Base-by-base conservation (phyloP, 1,140 invertebrate species). In the Pogonus chalceus region DNA sequence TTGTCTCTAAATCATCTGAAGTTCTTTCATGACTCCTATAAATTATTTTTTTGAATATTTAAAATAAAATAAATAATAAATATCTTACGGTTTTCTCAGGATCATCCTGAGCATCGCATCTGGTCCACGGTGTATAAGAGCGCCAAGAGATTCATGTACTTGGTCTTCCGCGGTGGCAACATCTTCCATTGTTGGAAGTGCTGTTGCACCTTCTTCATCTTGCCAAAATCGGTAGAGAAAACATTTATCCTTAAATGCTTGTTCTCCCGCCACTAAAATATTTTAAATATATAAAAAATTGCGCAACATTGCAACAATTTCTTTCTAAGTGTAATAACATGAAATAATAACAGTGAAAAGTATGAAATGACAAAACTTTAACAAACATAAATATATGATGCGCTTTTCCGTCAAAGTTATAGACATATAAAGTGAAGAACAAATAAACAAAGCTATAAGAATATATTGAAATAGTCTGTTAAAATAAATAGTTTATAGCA, bases 201-300 rank as follows among this genome's bases (percentile, higher is more conserved):
- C 59, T 2, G 67, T 69, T 1, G 69, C 69, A 23, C 76, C 77
- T 53, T 78, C 76, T 58, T 86, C 81, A 67, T 90, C 87, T 62
- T 85, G 78, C 61, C 79, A 79, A 70, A 91, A 91, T 37, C 87
- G 80, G 70, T 90, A 90, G 58, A 90, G 82, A 57, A 89, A 78
- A 68, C 85, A 87, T 72, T 89, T 89, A 72, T 92, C 88, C 66
- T 85, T 82, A 69, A 92, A 92, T 20, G 85, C 82, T 63, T 88
- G 84, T 64, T 90, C 87, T 56, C 81, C 79, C 53, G 82, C 82
- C n/a, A 88, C 87, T 48, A 46, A 31, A n/a, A n/a, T n/a, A n/a
- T n/a, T n/a, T n/a, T n/a, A n/a, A n/a, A n/a, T n/a, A n/a, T n/a
- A n/a, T n/a, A n/a, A n/a, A n/a, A n/a, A n/a, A n/a, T n/a, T n/a